phyloP scores from a whole-genome alignment of 2,797 vertebrate species.

The Masticophis lateralis region DNA sequence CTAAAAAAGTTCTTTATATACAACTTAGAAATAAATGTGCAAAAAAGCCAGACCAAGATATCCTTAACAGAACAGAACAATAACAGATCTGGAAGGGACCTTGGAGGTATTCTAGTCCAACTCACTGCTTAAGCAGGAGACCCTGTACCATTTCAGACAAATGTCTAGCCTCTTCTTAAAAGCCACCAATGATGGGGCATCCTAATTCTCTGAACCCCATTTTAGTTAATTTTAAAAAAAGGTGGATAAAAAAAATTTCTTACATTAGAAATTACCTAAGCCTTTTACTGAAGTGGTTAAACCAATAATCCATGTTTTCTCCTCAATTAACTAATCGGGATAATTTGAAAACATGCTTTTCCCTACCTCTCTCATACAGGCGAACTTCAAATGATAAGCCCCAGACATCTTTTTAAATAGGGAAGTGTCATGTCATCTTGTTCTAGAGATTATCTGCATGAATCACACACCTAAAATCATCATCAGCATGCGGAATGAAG shows the following conservation, averaged over 20 bases:
- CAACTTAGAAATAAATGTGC: neutral
- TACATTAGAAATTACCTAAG: neutral
- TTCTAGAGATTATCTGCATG: conserved; percentile 54
- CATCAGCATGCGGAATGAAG: conserved; percentile 44
- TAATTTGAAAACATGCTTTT: conserved; percentile 23
- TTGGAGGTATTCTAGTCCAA: neutral
- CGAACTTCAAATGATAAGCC: neutral
- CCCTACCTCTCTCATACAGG: neutral
- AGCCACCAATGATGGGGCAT: neutral
- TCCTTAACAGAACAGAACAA: neutral
- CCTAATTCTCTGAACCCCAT: neutral
- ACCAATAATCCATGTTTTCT: neutral
- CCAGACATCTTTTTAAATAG: conserved; percentile 34
- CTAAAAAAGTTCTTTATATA: neutral
- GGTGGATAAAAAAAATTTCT: neutral
- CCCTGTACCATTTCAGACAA: neutral
- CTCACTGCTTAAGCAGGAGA: neutral
- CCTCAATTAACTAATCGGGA: conserved; percentile 13
- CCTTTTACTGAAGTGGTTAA: neutral
- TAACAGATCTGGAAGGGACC: neutral
- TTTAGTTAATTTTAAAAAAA: neutral
- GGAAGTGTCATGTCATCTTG: conserved; percentile 49
- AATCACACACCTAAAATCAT: conserved; percentile 42
- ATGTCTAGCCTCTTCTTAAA: neutral
- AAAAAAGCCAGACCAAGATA: neutral